Percentiles rank a stretch among this genome's conserved stretches.
These are phyloP conservation scores for Papilio helenus DNA, from an alignment of 1,140 invertebrate genomes.

Conservation along the genomic window DNA sequence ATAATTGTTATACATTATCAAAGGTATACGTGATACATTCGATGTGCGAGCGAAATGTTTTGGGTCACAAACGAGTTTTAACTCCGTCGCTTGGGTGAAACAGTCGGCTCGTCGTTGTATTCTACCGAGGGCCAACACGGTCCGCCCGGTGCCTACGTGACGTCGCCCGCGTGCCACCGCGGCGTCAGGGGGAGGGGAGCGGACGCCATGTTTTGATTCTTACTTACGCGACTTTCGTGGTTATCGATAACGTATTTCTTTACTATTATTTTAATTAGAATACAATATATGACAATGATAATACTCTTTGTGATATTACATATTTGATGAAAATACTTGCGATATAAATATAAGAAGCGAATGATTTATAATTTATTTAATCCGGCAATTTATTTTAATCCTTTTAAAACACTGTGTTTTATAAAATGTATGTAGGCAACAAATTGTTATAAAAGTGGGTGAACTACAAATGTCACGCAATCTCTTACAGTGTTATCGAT, in stretches of 20 bases:
- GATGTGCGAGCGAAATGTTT: background rate
- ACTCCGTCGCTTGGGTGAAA: background rate
- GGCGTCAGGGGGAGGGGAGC: conserved; percentile 50
- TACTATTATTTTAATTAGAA: conserved; percentile 39
- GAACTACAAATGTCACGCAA: conserved; percentile 15
- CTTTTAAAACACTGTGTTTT: background rate
- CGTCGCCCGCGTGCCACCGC: conserved; percentile 69
- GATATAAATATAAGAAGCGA: background rate
- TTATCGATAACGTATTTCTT: conserved; percentile 49
- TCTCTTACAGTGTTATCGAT: conserved; percentile 57
- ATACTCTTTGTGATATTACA: background rate
- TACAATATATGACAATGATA: background rate
- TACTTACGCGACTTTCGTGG: conserved; percentile 55
- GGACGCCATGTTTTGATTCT: conserved; percentile 68
- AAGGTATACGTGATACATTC: conserved; percentile 17
- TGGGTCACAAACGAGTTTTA: conserved; percentile 26
- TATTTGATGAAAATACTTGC: background rate
- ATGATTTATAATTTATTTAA: background rate
- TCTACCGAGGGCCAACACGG: conserved; percentile 28
- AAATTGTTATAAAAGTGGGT: background rate
- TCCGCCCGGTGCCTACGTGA: conserved; percentile 73
- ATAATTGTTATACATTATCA: background rate
- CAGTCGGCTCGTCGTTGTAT: background rate
- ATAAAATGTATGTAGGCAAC: background rate
- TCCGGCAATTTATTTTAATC: background rate